A percentile compares a stretch with the other conserved stretches of the same genome.
phyloP scores from a whole-genome alignment of 2,888 invertebrate species.

The Bugulina stolonifera region DNA sequence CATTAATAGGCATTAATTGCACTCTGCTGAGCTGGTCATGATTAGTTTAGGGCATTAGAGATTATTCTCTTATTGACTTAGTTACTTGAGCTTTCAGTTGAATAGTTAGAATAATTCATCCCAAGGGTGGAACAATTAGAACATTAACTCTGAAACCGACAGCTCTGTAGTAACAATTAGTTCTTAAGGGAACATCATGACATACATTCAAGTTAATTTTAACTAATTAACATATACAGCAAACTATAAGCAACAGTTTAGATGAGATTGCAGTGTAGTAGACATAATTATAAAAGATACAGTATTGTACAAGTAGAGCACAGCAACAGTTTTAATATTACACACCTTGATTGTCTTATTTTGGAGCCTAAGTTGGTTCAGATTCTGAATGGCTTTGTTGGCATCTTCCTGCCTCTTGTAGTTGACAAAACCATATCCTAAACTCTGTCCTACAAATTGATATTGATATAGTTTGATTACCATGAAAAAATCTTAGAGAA shows the following conservation, averaged over 20 bases:
- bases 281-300: not conserved
- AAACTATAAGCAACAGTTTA: slow-evolving; percentile 2
- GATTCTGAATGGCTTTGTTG: slow-evolving; percentile 93
- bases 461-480: no score
- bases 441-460: slow-evolving; percentile 87
- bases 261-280: not conserved
- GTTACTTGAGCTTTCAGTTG: not conserved
- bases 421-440: slow-evolving; percentile 99
- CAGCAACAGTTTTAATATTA: not conserved
- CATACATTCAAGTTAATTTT: not conserved
- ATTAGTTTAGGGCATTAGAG: not conserved
- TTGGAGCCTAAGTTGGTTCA: slow-evolving; percentile 94
- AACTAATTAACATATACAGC: slow-evolving; percentile 6
- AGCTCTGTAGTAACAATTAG: not conserved
- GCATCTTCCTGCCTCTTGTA: slow-evolving; percentile 96
- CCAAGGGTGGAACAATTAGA: slow-evolving; percentile 19
- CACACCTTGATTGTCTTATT: slow-evolving; percentile 97
- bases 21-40: not conserved
- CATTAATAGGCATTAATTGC: slow-evolving; percentile 20
- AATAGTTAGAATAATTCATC: not conserved
- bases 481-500: no score
- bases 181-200: slow-evolving; percentile 16
- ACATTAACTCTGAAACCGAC: slow-evolving; percentile 9
- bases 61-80: not conserved
- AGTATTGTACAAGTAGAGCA: not conserved